Conservation (phyloP, 2,888 invertebrate genomes). For the Spatulosminthurus flaviceps region DNA sequence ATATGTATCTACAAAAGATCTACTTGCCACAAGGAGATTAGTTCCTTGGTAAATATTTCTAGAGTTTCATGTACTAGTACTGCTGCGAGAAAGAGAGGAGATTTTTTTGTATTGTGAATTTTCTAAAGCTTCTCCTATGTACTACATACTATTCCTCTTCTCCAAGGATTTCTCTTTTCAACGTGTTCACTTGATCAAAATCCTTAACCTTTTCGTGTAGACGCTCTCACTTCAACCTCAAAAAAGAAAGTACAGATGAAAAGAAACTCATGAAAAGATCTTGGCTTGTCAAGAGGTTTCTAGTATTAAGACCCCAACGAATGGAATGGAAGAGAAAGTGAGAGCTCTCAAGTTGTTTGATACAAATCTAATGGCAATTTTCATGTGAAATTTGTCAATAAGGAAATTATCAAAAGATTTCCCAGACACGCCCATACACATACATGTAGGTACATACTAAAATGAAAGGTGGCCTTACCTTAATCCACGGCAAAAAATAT, state of each 20-base stretch:
- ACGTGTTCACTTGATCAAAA: conserved; percentile 3
- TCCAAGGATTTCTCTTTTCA: not conserved
- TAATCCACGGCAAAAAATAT: no score
- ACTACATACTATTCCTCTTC: no score
- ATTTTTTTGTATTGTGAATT: conserved; percentile 1
- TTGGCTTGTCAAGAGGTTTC: not conserved
- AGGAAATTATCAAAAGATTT: no score
- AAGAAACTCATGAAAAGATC: not conserved
- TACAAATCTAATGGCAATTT: no score
- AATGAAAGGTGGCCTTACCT: no score
- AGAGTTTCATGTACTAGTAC: not conserved
- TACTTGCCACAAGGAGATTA: not conserved
- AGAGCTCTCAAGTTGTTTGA: no score
- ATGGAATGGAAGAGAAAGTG: not conserved
- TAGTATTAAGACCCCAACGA: not conserved
- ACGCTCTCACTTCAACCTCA: not conserved
- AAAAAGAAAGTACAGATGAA: not conserved
- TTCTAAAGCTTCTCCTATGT: not conserved
- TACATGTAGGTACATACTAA: no score
- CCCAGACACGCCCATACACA: no score
- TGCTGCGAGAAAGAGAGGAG: no score
- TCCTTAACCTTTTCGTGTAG: conserved; percentile 13
- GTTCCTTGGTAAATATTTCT: not conserved
- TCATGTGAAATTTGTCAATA: no score
- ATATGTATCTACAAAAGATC: no score